Conservation (phyloP, 2,113 vertebrate genomes). For the Lepisosteus osseus region DNA sequence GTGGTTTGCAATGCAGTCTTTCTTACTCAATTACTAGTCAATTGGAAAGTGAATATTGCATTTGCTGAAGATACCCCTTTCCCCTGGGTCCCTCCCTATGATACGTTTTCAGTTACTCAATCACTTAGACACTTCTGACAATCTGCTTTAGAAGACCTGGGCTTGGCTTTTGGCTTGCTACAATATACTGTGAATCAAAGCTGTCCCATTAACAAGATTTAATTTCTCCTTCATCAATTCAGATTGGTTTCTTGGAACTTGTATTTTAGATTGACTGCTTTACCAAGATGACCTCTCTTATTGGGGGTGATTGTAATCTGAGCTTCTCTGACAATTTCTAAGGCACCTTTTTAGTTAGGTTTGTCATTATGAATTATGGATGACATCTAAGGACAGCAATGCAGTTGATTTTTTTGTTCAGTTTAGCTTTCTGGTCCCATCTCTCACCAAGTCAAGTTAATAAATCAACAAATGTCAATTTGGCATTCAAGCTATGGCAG, state of each 20-base stretch:
- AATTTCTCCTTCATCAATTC: constrained; percentile 40
- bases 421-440: too few relatives aligned
- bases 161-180: constrained; percentile 30
- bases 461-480: too few relatives aligned
- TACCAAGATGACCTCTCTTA: neutral
- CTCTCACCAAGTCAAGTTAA: too few relatives aligned
- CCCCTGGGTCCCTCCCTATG: constrained; percentile 39
- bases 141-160: constrained; percentile 38
- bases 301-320: neutral
- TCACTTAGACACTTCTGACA: constrained; percentile 54
- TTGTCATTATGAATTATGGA: too few relatives aligned
- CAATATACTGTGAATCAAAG: constrained; percentile 34
- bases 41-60: constrained; percentile 35
- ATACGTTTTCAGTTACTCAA: constrained; percentile 66
- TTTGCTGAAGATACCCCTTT: constrained; percentile 33
- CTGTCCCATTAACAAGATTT: constrained; percentile 48
- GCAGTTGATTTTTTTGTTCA: too few relatives aligned
- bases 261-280: neutral
- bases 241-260: constrained; percentile 24
- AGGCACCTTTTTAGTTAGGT: too few relatives aligned
- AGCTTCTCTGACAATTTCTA: too few relatives aligned
- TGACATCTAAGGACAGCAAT: too few relatives aligned
- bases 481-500: too few relatives aligned
- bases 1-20: constrained; percentile 29
- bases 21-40: constrained; percentile 53